A percentile compares a stretch with the other conserved stretches of the same genome.
Conservation (phyloP, 2,888 invertebrate species). For the Athetis lepigone region DNA sequence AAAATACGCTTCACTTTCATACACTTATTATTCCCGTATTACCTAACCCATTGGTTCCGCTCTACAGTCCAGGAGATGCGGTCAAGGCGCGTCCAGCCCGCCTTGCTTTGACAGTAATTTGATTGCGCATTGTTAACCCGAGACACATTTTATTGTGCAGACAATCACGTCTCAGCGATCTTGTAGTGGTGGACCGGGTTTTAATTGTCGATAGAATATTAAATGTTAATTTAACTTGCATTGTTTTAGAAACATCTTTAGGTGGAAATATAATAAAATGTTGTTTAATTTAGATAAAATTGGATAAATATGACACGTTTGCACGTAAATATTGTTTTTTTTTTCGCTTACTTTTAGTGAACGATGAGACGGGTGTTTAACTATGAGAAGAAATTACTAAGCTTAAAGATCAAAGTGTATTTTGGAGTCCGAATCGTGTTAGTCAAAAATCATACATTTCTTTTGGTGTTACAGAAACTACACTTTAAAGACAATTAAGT, state of each 20-base stretch:
- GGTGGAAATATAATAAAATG: no score
- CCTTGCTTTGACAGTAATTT: slow-evolving; percentile 81
- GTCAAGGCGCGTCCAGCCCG: slow-evolving; percentile 75
- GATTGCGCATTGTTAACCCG: slow-evolving; percentile 88
- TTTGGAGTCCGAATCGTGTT: no score
- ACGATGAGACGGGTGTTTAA: no score
- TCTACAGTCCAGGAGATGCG: slow-evolving; percentile 69
- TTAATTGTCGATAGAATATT: slow-evolving; percentile 22
- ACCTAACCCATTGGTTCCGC: slow-evolving; percentile 58
- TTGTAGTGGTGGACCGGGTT: slow-evolving; percentile 48
- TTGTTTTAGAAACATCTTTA: neutral
- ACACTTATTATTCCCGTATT: slow-evolving; percentile 6
- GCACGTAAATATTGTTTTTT: no score
- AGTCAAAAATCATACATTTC: no score
- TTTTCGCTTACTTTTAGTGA: no score
- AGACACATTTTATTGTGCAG: slow-evolving; percentile 84
- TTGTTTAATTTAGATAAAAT: no score
- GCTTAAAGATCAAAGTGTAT: no score
- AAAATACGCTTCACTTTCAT: neutral
- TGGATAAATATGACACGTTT: no score
- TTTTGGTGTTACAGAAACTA: neutral
- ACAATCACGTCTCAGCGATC: slow-evolving; percentile 78
- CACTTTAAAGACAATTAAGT: no score
- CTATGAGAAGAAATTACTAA: no score
- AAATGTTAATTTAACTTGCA: neutral